Evolutionary conservation across 1,140 invertebrate species (phyloP).

Genomic region (Drosophila navojoa): DNA sequence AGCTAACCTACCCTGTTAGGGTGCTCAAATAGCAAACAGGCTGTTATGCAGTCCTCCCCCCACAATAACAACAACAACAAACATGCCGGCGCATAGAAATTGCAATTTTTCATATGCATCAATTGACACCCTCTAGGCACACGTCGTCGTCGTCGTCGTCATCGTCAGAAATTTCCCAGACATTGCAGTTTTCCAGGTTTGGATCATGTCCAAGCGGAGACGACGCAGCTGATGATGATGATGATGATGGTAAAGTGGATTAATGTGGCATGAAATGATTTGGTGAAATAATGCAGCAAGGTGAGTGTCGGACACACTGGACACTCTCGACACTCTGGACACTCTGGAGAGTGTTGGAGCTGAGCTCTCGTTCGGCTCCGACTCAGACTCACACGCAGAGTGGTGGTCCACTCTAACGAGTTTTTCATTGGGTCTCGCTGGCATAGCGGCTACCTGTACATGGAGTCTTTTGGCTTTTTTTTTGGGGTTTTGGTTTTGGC

Average conservation of each 20-base stretch:
- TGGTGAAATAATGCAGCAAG: conserved; percentile 78
- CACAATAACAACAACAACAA: background rate
- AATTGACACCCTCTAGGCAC: conserved; percentile 82
- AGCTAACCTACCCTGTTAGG: background rate
- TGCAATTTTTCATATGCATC: conserved; percentile 78
- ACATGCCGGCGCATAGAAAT: conserved; percentile 65
- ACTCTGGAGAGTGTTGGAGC: conserved; percentile 28
- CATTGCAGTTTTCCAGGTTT: conserved; percentile 26
- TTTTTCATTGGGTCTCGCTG: conserved; percentile 61
- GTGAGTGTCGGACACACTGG: conserved; percentile 44
- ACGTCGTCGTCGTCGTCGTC: conserved; percentile 67
- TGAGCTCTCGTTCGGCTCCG: conserved; percentile 28
- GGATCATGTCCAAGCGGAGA: conserved; percentile 40
- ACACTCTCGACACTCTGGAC: conserved; percentile 19
- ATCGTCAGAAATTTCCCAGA: conserved; percentile 67
- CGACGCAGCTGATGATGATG: conserved; percentile 51
- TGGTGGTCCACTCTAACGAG: conserved; percentile 67
- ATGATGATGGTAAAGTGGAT: conserved; percentile 81
- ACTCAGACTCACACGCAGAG: conserved; percentile 67
- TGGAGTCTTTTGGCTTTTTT: conserved; percentile 3
- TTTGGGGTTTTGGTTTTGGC: too few relatives aligned
- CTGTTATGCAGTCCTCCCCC: conserved; percentile 30
- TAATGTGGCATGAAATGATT: conserved; percentile 83
- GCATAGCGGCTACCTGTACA: conserved; percentile 70
- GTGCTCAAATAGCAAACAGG: conserved; percentile 14